Conservation (phyloP, 2,888 invertebrate genomes). For the Bombylius major region DNA sequence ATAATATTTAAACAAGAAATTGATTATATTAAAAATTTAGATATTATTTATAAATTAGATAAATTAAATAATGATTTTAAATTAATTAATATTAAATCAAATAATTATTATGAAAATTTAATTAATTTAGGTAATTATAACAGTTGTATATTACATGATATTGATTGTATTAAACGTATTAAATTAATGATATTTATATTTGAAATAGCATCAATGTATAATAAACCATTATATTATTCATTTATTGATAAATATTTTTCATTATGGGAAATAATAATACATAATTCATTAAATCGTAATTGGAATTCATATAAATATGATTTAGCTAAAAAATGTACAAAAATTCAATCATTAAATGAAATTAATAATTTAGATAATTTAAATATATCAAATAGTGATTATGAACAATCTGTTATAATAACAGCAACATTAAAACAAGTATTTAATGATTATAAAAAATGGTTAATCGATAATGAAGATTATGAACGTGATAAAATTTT, state of each 20-base stretch:
- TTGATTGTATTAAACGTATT: background rate
- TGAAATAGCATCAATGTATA: background rate
- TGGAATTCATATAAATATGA: background rate
- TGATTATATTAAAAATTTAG: background rate
- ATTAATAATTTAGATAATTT: background rate
- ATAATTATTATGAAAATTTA: background rate
- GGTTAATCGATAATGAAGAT: background rate
- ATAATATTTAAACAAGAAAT: background rate
- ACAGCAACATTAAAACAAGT: background rate
- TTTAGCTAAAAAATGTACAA: background rate
- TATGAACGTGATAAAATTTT: background rate
- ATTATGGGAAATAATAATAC: background rate
- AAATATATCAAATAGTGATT: background rate
- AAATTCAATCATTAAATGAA: background rate
- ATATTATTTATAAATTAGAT: background rate
- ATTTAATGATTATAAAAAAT: background rate
- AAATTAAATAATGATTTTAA: background rate
- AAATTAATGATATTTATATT: background rate
- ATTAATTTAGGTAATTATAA: background rate
- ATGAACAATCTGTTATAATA: background rate
- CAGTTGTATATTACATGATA: background rate
- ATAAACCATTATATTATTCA: background rate
- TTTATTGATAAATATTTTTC: background rate
- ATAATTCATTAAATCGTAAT: background rate
- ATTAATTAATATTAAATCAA: background rate